A percentile compares a stretch with the other conserved stretches of the same genome.
Conservation (phyloP, 2,113 vertebrate genomes). For the Salvelinus fontinalis region DNA sequence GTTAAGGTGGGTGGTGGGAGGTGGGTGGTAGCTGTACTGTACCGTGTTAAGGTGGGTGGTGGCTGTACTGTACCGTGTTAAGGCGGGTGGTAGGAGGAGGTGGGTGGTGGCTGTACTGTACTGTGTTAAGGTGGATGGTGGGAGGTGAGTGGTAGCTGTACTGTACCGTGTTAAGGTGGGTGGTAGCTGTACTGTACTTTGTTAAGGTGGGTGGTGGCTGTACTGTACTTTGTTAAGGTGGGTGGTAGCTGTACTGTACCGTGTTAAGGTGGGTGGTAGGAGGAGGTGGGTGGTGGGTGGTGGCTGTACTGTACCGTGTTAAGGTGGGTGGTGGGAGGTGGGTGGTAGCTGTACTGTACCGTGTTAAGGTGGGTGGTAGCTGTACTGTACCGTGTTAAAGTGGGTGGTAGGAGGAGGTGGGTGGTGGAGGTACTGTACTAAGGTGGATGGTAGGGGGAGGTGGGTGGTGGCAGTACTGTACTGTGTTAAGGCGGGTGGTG, state of each 20-base stretch:
- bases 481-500: neutral
- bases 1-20: neutral
- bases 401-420: too few relatives aligned
- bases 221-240: too few relatives aligned
- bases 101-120: too few relatives aligned
- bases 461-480: neutral
- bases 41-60: neutral
- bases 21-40: neutral
- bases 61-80: neutral
- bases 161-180: neutral
- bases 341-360: too few relatives aligned
- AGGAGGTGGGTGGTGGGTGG: neutral
- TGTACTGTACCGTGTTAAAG: too few relatives aligned
- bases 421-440: too few relatives aligned
- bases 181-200: too few relatives aligned
- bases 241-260: too few relatives aligned
- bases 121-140: too few relatives aligned
- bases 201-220: neutral
- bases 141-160: neutral
- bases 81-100: too few relatives aligned
- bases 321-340: neutral
- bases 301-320: neutral
- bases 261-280: neutral
- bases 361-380: neutral
- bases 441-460: neutral